These are phyloP conservation scores for Ochlodes sylvanus DNA, from an alignment of 2,888 invertebrate species.

Conservation along the genomic window DNA sequence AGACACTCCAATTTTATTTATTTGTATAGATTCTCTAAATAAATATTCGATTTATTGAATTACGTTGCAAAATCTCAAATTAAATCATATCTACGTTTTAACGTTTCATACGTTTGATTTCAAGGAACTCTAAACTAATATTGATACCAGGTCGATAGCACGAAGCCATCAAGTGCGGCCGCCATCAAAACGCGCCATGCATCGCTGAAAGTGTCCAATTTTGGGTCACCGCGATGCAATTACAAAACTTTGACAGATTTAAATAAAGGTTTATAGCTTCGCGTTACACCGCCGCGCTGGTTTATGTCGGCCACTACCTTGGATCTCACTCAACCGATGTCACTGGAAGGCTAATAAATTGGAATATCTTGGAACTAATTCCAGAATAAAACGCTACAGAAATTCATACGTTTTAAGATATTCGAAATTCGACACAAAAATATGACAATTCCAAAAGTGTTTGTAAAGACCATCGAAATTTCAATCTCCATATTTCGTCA, in stretches of 20 bases:
- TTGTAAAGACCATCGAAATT: too few species aligned
- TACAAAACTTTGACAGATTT: constrained; percentile 15
- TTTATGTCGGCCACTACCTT: background rate
- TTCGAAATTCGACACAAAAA: too few species aligned
- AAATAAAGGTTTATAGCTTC: constrained; percentile 11
- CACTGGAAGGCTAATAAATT: background rate
- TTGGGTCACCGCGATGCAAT: constrained; percentile 16
- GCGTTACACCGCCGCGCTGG: background rate
- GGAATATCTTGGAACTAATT: background rate
- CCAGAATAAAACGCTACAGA: background rate
- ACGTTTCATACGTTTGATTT: too few species aligned
- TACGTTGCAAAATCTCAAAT: too few species aligned
- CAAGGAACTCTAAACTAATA: constrained; percentile 4
- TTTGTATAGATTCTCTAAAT: too few species aligned
- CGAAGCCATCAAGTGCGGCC: constrained; percentile 11
- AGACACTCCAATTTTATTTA: too few species aligned
- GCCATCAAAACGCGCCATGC: constrained; percentile 3
- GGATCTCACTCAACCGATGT: background rate
- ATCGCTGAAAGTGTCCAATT: background rate
- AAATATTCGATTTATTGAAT: too few species aligned
- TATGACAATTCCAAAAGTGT: too few species aligned
- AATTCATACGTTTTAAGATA: too few species aligned
- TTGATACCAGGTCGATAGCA: constrained; percentile 15
- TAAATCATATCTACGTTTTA: too few species aligned
- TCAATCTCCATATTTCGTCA: too few species aligned